These are phyloP conservation scores for Siderastrea siderea DNA, from an alignment of 92 coral and sea anemone genomes.

Conservation along the genomic window DNA sequence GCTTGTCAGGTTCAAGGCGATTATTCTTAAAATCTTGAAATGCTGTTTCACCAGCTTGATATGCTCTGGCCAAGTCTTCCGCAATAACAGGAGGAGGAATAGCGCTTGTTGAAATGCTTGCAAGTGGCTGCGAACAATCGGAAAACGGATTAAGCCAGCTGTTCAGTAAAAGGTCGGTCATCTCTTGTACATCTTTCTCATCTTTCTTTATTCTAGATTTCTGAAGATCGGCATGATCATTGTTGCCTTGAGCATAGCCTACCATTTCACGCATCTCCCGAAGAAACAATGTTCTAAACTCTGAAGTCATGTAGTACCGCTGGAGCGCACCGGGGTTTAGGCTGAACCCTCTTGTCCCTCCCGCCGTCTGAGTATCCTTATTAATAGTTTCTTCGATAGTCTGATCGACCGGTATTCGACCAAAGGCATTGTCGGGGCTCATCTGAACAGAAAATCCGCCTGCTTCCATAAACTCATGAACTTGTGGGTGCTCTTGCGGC, in stretches of 20 bases:
- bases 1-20: constrained; percentile 36
- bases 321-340: constrained; percentile 49
- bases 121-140: constrained; percentile 32
- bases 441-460: constrained; percentile 67
- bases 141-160: constrained; percentile 62
- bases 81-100: constrained; percentile 56
- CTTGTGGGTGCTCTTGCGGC: constrained; percentile 49
- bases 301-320: constrained; percentile 35
- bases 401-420: constrained; percentile 52
- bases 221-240: constrained; percentile 49
- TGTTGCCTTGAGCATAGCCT: constrained; percentile 43
- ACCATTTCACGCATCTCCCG: constrained; percentile 48
- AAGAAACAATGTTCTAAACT: constrained; percentile 60
- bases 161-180: constrained; percentile 40
- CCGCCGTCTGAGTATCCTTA: constrained; percentile 55
- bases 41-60: constrained; percentile 49
- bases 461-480: constrained; percentile 17
- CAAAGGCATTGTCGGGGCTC: constrained; percentile 47
- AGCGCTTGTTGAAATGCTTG: constrained; percentile 59
- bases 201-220: constrained; percentile 59
- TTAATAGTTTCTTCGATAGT: constrained; percentile 51
- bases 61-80: constrained; percentile 43
- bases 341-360: constrained; percentile 55
- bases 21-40: constrained; percentile 40
- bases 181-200: constrained; percentile 39